These are phyloP conservation scores for Triplophysa dalaica DNA, from an alignment of 2,113 vertebrate genomes.

Conservation along the genomic window DNA sequence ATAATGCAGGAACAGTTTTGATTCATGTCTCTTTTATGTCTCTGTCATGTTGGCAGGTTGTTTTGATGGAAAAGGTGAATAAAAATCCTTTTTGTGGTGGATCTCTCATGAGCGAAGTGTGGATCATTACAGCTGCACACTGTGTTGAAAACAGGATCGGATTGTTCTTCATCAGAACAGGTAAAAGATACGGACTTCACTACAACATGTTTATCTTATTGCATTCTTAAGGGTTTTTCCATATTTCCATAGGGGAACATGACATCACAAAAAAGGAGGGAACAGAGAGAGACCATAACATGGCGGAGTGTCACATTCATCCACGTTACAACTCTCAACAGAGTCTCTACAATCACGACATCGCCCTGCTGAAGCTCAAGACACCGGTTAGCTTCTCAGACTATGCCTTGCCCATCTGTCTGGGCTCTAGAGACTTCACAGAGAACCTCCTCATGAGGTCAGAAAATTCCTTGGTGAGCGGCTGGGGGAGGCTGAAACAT, in stretches of 20 bases:
- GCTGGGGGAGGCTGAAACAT: slow-evolving; percentile 79
- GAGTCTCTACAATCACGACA: slow-evolving; percentile 82
- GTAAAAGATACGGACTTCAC: slow-evolving; percentile 49
- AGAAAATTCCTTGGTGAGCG: slow-evolving; percentile 78
- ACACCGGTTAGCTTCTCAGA: slow-evolving; percentile 71
- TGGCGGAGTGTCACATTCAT: slow-evolving; percentile 71
- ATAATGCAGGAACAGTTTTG: not conserved
- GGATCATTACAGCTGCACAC: slow-evolving; percentile 92
- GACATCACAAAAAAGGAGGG: slow-evolving; percentile 66
- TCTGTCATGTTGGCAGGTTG: slow-evolving; percentile 70
- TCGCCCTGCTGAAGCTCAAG: slow-evolving; percentile 84
- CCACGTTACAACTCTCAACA: slow-evolving; percentile 64
- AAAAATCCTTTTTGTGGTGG: slow-evolving; percentile 80
- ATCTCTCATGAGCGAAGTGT: slow-evolving; percentile 82
- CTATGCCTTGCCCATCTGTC: slow-evolving; percentile 82
- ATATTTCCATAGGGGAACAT: slow-evolving; percentile 78
- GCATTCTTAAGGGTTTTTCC: too few species aligned
- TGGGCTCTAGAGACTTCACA: slow-evolving; percentile 83
- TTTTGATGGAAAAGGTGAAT: slow-evolving; percentile 62
- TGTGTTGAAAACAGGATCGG: slow-evolving; percentile 60
- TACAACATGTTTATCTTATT: not conserved
- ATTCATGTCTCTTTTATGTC: not conserved
- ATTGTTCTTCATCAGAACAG: slow-evolving; percentile 71
- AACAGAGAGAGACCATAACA: slow-evolving; percentile 72
- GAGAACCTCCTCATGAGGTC: slow-evolving; percentile 73